phyloP scores from a whole-genome alignment of 2,113 vertebrate genomes.

The Plectropomus leopardus region DNA sequence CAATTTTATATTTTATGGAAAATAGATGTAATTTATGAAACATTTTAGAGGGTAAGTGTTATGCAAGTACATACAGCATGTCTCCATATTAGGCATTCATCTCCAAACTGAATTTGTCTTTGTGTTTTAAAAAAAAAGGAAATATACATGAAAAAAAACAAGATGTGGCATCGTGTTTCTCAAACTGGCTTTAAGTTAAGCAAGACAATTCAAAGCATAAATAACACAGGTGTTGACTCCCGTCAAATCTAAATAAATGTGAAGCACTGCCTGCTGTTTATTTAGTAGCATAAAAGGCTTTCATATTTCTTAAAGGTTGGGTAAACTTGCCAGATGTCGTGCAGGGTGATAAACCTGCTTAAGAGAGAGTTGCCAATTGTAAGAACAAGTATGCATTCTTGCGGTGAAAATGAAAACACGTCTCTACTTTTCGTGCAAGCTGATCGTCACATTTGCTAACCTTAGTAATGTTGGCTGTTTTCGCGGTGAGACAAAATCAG shows the following conservation, averaged over 20 bases:
- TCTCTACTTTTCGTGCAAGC: neutral
- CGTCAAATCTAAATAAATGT: neutral
- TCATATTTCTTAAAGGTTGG: neutral
- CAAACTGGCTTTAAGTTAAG: neutral
- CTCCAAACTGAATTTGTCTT: neutral
- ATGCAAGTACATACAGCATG: neutral
- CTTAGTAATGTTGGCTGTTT: neutral
- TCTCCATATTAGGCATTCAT: neutral
- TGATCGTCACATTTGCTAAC: neutral
- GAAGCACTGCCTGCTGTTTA: neutral
- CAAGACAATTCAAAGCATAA: neutral
- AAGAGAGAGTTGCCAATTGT: neutral
- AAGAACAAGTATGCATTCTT: too few species aligned
- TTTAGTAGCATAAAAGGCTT: neutral
- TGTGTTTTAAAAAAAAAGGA: neutral
- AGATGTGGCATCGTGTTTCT: neutral
- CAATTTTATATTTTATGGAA: neutral
- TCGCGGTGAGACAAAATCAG: neutral
- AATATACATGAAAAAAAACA: neutral
- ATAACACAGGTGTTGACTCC: too few species aligned
- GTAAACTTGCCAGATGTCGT: neutral
- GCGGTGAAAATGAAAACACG: neutral
- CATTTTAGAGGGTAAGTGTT: too few species aligned
- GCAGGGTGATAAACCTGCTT: neutral
- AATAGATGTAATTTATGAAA: neutral